These are phyloP conservation scores for Hermetia illucens DNA, from an alignment of 1,140 invertebrate genomes.

Conservation along the genomic window DNA sequence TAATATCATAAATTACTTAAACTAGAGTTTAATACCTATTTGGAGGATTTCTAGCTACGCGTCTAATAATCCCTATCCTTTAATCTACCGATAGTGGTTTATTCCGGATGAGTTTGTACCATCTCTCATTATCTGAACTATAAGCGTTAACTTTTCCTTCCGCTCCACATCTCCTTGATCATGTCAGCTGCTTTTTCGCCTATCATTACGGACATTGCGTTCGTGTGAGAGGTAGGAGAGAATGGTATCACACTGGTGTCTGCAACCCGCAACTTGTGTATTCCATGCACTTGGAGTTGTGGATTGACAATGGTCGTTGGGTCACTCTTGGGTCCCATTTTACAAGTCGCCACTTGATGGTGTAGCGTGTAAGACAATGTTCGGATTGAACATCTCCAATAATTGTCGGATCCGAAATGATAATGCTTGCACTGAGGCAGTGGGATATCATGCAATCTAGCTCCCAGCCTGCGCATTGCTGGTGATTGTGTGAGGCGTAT, in stretches of 20 bases:
- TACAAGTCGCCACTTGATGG: slow-evolving; percentile 51
- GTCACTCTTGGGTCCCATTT: slow-evolving; percentile 55
- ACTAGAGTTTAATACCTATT: no score
- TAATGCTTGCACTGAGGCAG: slow-evolving; percentile 40
- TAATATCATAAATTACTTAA: no score
- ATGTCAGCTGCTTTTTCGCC: slow-evolving; percentile 74
- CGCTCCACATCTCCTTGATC: slow-evolving; percentile 52
- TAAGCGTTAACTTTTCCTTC: no score
- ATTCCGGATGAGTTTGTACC: no score
- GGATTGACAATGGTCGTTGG: slow-evolving; percentile 53
- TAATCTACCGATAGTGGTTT: no score
- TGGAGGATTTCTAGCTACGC: no score
- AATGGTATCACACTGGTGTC: slow-evolving; percentile 58
- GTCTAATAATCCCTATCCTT: no score
- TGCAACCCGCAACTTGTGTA: slow-evolving; percentile 47
- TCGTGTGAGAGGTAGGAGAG: slow-evolving; percentile 49
- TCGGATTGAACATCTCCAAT: slow-evolving; percentile 52
- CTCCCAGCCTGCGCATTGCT: slow-evolving; percentile 39
- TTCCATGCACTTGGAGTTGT: slow-evolving; percentile 50
- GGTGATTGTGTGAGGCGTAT: slow-evolving; percentile 38
- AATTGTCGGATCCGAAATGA: slow-evolving; percentile 41
- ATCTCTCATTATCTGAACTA: no score
- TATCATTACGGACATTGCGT: slow-evolving; percentile 62
- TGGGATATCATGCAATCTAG: slow-evolving; percentile 35
- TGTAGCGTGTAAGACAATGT: slow-evolving; percentile 43